Conservation (phyloP, 2,797 vertebrate genomes). For the Sebastes flavidus region DNA sequence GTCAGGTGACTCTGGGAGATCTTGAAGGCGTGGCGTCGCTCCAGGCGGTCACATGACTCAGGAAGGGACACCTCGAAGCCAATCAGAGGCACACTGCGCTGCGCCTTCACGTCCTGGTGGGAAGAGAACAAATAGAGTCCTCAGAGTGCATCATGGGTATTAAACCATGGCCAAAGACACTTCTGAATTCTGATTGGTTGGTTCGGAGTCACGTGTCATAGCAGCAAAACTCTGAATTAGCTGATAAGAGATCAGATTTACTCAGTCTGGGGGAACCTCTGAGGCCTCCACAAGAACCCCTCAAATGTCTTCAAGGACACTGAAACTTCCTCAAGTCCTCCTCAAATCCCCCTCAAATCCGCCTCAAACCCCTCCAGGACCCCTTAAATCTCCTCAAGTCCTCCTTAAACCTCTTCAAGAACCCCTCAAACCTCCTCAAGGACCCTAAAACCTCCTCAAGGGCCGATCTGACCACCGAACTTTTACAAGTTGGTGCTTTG, state of each 20-base stretch:
- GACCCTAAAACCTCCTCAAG: too few species aligned
- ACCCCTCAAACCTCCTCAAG: not conserved
- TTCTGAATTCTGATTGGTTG: not conserved
- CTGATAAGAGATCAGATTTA: too few species aligned
- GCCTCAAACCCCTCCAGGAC: too few species aligned
- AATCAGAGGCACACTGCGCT: slow-evolving; percentile 91
- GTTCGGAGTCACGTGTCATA: too few species aligned
- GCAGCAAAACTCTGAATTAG: too few species aligned
- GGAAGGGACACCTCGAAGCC: slow-evolving; percentile 90
- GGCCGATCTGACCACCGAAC: too few species aligned
- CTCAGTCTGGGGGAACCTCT: too few species aligned
- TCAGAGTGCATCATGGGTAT: not conserved
- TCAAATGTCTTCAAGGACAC: too few species aligned
- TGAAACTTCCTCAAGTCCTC: not conserved
- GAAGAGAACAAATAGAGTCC: not conserved
- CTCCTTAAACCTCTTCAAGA: too few species aligned
- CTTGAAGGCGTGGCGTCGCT: slow-evolving; percentile 89
- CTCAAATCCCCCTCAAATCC: too few species aligned
- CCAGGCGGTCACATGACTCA: slow-evolving; percentile 88
- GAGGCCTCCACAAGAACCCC: not conserved
- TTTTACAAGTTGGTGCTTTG: too few species aligned
- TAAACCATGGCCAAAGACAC: not conserved
- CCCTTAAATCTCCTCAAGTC: too few species aligned
- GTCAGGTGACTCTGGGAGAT: slow-evolving; percentile 93
- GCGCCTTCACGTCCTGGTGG: slow-evolving; percentile 90